Base-by-base conservation (phyloP, 2,113 vertebrate species). In the Illadopsis cleaveri region DNA sequence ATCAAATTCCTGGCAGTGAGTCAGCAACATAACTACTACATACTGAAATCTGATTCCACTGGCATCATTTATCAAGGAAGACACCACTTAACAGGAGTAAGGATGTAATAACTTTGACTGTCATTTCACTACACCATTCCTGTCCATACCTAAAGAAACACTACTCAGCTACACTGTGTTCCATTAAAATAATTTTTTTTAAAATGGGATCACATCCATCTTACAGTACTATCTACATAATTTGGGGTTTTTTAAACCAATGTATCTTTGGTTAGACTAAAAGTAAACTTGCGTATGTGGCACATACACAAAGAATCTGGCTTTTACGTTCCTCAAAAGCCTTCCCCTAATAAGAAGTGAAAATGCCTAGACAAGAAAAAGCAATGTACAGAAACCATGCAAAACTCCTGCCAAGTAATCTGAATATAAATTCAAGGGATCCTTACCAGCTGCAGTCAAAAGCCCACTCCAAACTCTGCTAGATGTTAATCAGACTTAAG, bases 391-490 rank as follows among this genome's bases (percentile, higher is more conserved):
- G 35, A 80, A 50, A 57, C 0, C 2, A 28, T 57, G 35, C 30
- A 81, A 73, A 93, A 87, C 62, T 90, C 79, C 45, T 95, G 87
- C 90, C 93, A 96, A 94, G 31, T 71, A 95, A 95, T 93, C 51
- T 66, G 68, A 96, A 95, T 88, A 71, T 73, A 90, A 95, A 95
- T 94, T 95, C 79, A 93, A 95, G 31, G 79, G 56, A 83, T 85
- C 47, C 76, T 93, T 70, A 93, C 64, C 92, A 97, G 92, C 82
- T 96, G 90, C 88, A 93, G 75, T 95, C 77, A 91, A 94, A 94
- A 96, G 68, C 68, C 76, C 71, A 80, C 92, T 96, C 76, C 79
- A 96, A 78, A 86, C 37, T 96, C 84, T 35, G 33, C 56, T 76
- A 94, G 71, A 51, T 90, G 75, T 86, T 93, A 92, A 95, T 95